Conservation (phyloP, 1,140 invertebrate species). For the Pseudomyrmex dendroicus region DNA sequence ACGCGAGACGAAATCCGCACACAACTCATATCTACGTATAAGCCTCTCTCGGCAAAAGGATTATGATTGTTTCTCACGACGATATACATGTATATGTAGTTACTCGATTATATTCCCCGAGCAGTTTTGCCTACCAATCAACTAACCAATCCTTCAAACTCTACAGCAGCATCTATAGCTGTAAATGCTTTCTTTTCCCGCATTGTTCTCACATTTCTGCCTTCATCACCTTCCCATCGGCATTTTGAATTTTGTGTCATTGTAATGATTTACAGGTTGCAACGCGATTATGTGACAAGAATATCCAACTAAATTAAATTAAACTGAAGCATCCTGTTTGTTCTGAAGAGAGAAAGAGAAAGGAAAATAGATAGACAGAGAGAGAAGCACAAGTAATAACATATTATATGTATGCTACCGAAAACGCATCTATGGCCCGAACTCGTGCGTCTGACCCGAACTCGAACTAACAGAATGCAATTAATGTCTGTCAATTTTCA, state of each 20-base stretch:
- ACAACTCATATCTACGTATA: conserved; percentile 2
- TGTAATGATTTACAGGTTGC: conserved; percentile 35
- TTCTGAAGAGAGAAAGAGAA: conserved; percentile 17
- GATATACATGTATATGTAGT: not conserved
- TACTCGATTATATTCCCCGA: conserved; percentile 12
- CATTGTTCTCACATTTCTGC: conserved; percentile 33
- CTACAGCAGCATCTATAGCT: no score
- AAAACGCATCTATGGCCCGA: conserved; percentile 43
- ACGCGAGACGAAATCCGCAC: conserved; percentile 18
- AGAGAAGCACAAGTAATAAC: not conserved
- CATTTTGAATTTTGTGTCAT: conserved; percentile 39
- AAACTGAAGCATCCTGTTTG: conserved; percentile 31
- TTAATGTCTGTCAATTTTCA: conserved; percentile 62
- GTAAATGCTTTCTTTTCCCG: no score
- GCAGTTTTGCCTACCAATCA: not conserved
- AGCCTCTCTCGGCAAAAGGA: conserved; percentile 21
- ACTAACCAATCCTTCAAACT: not conserved
- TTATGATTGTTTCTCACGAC: conserved; percentile 27
- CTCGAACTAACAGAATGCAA: conserved; percentile 57
- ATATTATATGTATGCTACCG: conserved; percentile 46
- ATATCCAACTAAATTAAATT: conserved; percentile 60
- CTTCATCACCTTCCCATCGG: conserved; percentile 1
- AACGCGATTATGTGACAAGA: conserved; percentile 42
- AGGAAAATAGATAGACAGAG: not conserved
- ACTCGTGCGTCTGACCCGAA: conserved; percentile 38